A percentile compares a stretch with the other conserved stretches of the same genome.
These are phyloP conservation scores for Chiloscyllium punctatum DNA, from an alignment of 2,797 vertebrate species.

Conservation along the genomic window DNA sequence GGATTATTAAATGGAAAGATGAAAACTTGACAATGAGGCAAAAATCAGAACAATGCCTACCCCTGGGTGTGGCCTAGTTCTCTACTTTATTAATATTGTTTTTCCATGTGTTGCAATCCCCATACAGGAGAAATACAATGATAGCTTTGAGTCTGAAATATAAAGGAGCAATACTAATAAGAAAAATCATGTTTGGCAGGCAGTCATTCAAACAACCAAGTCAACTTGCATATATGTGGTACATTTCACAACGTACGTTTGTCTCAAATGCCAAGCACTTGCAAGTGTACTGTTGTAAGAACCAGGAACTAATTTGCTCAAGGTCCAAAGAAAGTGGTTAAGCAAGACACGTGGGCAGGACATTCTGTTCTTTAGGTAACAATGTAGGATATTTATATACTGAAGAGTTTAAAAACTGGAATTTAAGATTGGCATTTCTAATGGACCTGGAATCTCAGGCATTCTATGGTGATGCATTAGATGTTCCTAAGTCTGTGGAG, in stretches of 20 bases:
- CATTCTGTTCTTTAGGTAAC: too few relatives aligned
- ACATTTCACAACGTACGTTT: neutral
- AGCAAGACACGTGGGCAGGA: neutral
- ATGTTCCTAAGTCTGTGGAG: neutral
- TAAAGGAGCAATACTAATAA: neutral
- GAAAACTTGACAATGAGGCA: neutral
- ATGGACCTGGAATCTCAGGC: neutral
- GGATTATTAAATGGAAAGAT: neutral
- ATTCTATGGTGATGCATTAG: neutral
- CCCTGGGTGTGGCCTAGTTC: neutral
- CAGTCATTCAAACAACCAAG: neutral
- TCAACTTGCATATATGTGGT: neutral
- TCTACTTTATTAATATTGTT: neutral
- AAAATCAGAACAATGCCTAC: neutral
- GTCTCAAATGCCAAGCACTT: neutral
- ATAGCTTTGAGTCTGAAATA: neutral
- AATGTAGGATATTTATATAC: neutral
- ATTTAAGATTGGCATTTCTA: neutral
- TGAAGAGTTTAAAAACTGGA: neutral
- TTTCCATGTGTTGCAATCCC: neutral
- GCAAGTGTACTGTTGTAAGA: neutral
- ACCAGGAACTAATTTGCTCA: neutral
- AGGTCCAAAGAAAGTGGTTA: neutral
- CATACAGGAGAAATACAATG: neutral
- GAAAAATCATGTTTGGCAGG: neutral